phyloP scores from a whole-genome alignment of 37 sponge, comb jelly and placozoan species.

The Dysidea cf. avara region DNA sequence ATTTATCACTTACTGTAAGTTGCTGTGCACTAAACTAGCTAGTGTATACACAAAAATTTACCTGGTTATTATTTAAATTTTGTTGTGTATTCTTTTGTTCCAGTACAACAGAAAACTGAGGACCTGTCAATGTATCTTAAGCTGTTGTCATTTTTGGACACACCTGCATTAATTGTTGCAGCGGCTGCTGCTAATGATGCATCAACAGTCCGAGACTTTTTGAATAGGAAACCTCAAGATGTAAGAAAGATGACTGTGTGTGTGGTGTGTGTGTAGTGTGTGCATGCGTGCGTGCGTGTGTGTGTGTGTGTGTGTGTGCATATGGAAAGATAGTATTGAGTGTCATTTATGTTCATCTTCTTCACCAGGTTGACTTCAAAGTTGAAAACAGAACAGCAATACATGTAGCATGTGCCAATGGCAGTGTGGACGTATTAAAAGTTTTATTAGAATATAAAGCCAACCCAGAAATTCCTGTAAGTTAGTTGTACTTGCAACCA shows the following conservation, averaged over 20 bases:
- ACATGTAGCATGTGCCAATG: slow-evolving; percentile 72
- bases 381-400: slow-evolving; percentile 77
- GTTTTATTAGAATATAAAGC: slow-evolving; percentile 67
- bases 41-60: no score
- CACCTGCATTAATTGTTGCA: slow-evolving; percentile 62
- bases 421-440: slow-evolving; percentile 48
- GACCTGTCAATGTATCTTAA: slow-evolving; percentile 48
- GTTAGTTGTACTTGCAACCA: not conserved
- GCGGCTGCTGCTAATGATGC: slow-evolving; percentile 68
- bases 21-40: no score
- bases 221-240: slow-evolving; percentile 43
- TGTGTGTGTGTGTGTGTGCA: not conserved
- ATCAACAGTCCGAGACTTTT: slow-evolving; percentile 32
- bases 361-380: slow-evolving; percentile 66
- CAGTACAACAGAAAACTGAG: slow-evolving; percentile 12
- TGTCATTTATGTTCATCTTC: not conserved
- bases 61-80: not conserved
- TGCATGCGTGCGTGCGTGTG: not conserved
- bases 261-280: not conserved
- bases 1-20: no score
- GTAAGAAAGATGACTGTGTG: slow-evolving; percentile 16
- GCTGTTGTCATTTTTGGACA: slow-evolving; percentile 57
- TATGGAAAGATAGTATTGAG: not conserved
- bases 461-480: slow-evolving; percentile 71
- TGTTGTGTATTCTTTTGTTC: not conserved